These are phyloP conservation scores for Siderastrea radians DNA, from an alignment of 92 coral and sea anemone species.

Conservation along the genomic window DNA sequence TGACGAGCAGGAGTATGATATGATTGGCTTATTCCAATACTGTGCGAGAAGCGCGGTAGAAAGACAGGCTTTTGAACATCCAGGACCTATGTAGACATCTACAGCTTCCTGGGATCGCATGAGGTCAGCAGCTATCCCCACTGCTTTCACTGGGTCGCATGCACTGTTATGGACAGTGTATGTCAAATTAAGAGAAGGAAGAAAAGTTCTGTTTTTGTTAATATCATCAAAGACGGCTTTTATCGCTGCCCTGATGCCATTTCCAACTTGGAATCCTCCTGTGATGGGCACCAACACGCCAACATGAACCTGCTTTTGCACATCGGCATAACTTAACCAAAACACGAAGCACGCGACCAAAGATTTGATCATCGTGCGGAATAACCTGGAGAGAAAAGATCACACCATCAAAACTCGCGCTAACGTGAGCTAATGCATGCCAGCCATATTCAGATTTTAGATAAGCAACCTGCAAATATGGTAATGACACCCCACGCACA, in stretches of 20 bases:
- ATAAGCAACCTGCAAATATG: no score
- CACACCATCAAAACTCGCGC: no score
- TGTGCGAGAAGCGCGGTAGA: constrained; percentile 71
- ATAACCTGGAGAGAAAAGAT: neutral
- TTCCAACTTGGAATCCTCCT: constrained; percentile 71
- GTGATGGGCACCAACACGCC: constrained; percentile 75
- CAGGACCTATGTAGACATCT: constrained; percentile 82
- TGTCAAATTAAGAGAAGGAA: constrained; percentile 66
- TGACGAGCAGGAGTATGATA: constrained; percentile 85
- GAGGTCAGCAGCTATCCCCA: constrained; percentile 76
- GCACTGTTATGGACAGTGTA: constrained; percentile 62
- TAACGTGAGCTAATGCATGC: no score
- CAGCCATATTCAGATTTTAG: no score
- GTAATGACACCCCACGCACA: no score
- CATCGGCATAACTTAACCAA: neutral
- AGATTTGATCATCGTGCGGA: neutral
- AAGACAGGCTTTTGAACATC: constrained; percentile 82
- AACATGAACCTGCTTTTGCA: constrained; percentile 35
- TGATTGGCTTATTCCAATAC: constrained; percentile 82
- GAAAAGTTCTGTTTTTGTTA: constrained; percentile 40
- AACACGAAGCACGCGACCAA: neutral
- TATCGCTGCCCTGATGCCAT: constrained; percentile 68
- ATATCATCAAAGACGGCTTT: constrained; percentile 70
- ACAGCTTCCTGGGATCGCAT: constrained; percentile 36
- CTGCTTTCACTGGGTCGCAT: constrained; percentile 55